Percentiles rank a stretch among this genome's conserved stretches.
phyloP scores from a whole-genome alignment of 2,888 invertebrate species.

The Drosophila recens region DNA sequence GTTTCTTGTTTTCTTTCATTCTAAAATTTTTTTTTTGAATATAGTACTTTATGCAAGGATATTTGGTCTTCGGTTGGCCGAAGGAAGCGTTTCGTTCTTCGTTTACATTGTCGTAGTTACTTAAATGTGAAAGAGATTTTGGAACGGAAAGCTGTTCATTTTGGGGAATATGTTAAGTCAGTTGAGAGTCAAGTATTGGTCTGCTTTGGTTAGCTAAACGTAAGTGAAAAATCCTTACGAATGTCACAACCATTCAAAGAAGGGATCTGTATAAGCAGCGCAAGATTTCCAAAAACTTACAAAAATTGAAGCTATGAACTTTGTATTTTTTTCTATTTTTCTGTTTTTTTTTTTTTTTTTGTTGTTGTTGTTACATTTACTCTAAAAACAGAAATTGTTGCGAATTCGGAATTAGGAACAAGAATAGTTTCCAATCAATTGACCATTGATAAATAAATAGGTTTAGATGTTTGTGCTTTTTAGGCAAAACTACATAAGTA shows the following conservation, averaged over 20 bases:
- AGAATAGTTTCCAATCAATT: slow-evolving; percentile 13
- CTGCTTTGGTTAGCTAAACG: slow-evolving; percentile 48
- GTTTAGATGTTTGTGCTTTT: neutral
- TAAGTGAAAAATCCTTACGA: slow-evolving; percentile 29
- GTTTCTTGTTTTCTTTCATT: no score
- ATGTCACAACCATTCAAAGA: slow-evolving; percentile 70
- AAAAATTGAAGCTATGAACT: neutral
- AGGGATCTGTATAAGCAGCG: slow-evolving; percentile 34
- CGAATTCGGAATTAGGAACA: slow-evolving; percentile 5
- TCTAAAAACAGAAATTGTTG: neutral
- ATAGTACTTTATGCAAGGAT: neutral
- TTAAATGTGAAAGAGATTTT: slow-evolving; percentile 13
- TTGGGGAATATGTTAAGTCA: slow-evolving; percentile 14
- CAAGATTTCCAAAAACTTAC: slow-evolving; percentile 9
- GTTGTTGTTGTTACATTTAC: neutral
- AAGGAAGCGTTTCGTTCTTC: slow-evolving; percentile 8
- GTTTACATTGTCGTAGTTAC: slow-evolving; percentile 2
- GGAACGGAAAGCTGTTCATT: slow-evolving; percentile 19
- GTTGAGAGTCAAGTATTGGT: slow-evolving; percentile 39
- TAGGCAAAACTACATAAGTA: neutral
- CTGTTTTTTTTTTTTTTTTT: neutral
- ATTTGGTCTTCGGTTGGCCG: slow-evolving; percentile 21
- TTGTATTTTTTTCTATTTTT: neutral
- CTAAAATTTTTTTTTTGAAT: neutral
- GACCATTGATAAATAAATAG: slow-evolving; percentile 15